phyloP scores from a whole-genome alignment of 2,113 vertebrate species.

The Crotalus viridis region DNA sequence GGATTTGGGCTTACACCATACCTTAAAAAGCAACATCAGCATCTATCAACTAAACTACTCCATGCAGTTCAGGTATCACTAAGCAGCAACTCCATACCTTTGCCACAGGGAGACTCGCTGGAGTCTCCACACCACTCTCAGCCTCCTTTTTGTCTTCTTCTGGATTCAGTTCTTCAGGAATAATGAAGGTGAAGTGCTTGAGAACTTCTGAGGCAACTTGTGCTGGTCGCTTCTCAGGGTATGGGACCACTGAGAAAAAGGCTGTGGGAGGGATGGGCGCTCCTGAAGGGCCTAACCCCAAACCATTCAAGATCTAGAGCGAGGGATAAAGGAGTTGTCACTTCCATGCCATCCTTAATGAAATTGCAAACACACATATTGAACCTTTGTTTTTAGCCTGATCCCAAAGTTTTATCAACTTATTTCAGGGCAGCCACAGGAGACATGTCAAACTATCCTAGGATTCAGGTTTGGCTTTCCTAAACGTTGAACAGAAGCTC shows the following conservation, averaged over 20 bases:
- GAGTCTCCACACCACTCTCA: constrained; percentile 43
- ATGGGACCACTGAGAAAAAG: constrained; percentile 77
- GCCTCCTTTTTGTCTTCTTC: constrained; percentile 65
- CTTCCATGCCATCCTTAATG: not conserved
- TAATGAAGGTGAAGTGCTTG: constrained; percentile 75
- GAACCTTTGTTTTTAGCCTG: not conserved
- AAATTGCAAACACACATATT: not conserved
- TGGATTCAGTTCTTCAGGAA: constrained; percentile 22
- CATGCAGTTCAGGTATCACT: not conserved
- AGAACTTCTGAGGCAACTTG: constrained; percentile 29
- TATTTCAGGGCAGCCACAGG: not conserved
- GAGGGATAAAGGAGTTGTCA: constrained; percentile 21
- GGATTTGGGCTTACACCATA: not conserved
- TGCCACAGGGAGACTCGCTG: fast-evolving
- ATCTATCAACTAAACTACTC: not conserved
- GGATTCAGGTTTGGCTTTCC: not conserved
- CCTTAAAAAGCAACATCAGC: not conserved
- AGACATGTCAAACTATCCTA: not conserved
- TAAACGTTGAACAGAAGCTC: not conserved
- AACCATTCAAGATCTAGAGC: constrained; percentile 76
- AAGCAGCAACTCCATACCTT: constrained; percentile 66
- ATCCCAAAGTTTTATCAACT: not conserved
- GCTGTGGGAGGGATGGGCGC: constrained; percentile 73
- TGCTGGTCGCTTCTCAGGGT: constrained; percentile 66
- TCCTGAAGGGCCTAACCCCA: constrained; percentile 76